Conservation (phyloP, 2,888 invertebrate genomes). For the Xestia sexstrigata region DNA sequence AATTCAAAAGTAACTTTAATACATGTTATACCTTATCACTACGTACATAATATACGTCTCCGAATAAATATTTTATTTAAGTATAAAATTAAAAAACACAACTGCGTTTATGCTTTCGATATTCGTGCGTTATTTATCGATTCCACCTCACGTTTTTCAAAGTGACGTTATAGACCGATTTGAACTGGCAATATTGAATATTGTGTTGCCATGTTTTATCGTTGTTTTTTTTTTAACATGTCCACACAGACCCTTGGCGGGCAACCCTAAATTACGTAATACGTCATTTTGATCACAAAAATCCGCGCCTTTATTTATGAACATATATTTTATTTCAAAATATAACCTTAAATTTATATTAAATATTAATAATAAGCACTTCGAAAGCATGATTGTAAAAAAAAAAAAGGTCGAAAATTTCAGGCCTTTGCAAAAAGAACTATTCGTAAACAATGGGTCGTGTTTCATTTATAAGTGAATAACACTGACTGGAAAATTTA, state of each 20-base stretch:
- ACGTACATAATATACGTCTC: constrained; percentile 84
- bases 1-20: constrained; percentile 65
- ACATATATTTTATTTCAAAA: constrained; percentile 71
- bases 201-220: constrained; percentile 62
- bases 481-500: background rate
- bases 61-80: constrained; percentile 87
- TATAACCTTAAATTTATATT: constrained; percentile 31
- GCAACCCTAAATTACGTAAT: constrained; percentile 70
- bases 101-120: constrained; percentile 84
- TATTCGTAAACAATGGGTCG: background rate
- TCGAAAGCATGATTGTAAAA: constrained; percentile 1
- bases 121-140: constrained; percentile 77
- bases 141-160: constrained; percentile 51
- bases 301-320: constrained; percentile 68
- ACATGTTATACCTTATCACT: constrained; percentile 75
- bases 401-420: constrained; percentile 31
- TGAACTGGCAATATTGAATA: constrained; percentile 65
- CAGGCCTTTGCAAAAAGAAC: constrained; percentile 27
- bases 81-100: constrained; percentile 89
- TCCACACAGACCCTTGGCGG: constrained; percentile 63
- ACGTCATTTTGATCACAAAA: constrained; percentile 76
- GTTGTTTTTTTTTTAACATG: constrained; percentile 67
- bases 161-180: constrained; percentile 65
- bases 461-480: background rate
- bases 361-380: constrained; percentile 23